These are phyloP conservation scores for Natrix natrix DNA, from an alignment of 2,797 vertebrate genomes.

Conservation along the genomic window DNA sequence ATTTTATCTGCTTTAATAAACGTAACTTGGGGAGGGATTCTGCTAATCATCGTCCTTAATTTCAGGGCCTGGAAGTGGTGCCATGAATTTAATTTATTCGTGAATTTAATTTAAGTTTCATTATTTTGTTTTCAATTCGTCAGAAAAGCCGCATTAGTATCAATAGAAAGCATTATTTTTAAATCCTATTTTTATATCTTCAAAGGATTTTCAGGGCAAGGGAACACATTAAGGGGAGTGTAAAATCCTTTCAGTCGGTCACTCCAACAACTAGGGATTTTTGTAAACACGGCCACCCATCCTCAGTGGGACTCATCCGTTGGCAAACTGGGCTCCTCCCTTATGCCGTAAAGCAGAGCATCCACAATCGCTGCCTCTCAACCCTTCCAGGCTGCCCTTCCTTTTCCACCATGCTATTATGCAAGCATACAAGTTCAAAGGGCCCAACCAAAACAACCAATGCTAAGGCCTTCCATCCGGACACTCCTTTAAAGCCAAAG, in stretches of 20 bases:
- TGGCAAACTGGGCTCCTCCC: neutral
- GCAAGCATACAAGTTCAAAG: slow-evolving; percentile 55
- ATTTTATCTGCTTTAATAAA: too few relatives aligned
- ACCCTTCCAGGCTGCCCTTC: slow-evolving; percentile 56
- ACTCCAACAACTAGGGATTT: neutral
- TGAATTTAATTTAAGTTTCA: neutral
- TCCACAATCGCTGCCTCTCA: slow-evolving; percentile 4
- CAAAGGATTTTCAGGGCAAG: neutral
- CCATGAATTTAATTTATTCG: neutral
- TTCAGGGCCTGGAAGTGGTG: neutral
- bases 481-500: slow-evolving; percentile 47
- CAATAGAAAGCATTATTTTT: neutral
- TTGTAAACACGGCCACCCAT: neutral
- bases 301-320: neutral
- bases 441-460: slow-evolving; percentile 49
- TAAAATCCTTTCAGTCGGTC: neutral
- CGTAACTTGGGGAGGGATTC: neutral
- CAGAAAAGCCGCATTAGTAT: neutral
- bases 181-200: neutral
- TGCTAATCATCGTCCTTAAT: neutral
- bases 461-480: slow-evolving; percentile 42
- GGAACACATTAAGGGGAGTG: neutral
- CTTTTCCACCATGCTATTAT: slow-evolving; percentile 46
- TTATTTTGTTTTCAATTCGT: neutral
- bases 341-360: neutral